These are phyloP conservation scores for Malurus elegans DNA, from an alignment of 2,113 vertebrate genomes.

Conservation along the genomic window DNA sequence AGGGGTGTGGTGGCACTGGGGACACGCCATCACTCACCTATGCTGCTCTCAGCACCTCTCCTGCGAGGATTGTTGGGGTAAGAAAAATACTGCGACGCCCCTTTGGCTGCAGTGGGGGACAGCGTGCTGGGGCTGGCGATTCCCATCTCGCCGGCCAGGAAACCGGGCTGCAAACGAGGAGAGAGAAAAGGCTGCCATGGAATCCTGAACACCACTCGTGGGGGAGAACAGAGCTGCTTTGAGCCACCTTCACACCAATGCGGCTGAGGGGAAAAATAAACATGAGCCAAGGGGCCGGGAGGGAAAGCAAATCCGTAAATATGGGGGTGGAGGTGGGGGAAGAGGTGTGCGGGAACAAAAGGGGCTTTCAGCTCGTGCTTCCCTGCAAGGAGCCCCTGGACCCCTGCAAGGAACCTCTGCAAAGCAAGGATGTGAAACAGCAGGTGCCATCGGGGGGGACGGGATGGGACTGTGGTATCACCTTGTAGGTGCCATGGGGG, in stretches of 20 bases:
- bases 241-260: not conserved
- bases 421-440: not conserved
- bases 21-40: conserved; percentile 75
- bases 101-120: conserved; percentile 89
- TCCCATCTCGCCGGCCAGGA: conserved; percentile 88
- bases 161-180: conserved; percentile 78
- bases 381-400: not conserved
- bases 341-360: not conserved
- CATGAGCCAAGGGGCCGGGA: not conserved
- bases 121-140: conserved; percentile 88
- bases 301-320: not conserved
- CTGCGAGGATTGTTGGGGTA: conserved; percentile 89
- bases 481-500: not conserved
- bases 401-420: not conserved
- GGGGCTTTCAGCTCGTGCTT: not conserved
- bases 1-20: not conserved
- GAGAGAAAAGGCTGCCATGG: not conserved
- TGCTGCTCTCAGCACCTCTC: conserved; percentile 85
- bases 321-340: not conserved
- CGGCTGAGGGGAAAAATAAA: not conserved
- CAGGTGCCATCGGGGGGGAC: not conserved
- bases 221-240: conserved; percentile 3
- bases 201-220: not conserved
- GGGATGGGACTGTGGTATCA: not conserved
- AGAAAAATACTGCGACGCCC: conserved; percentile 88